Base-by-base conservation (phyloP, 2,797 vertebrate species). In the Buphagus erythrorhynchus region DNA sequence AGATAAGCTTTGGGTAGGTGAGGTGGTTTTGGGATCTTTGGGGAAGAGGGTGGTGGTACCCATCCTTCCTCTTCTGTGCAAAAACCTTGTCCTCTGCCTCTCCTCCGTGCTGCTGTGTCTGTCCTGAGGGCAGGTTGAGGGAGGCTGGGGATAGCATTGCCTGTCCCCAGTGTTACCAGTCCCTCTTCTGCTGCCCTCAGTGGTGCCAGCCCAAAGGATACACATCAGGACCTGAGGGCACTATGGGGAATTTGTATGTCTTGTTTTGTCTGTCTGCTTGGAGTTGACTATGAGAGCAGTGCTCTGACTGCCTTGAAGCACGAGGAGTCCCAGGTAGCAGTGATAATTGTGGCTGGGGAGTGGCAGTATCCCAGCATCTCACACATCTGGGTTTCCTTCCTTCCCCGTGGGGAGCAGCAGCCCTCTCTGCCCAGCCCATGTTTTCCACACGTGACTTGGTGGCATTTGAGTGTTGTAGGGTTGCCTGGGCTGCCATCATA, bases 401-500 rank as follows among this genome's bases (percentile, higher is more conserved):
- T 40, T 66, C 48, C 28, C 71, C n/a, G 28, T 1, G 9, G 35
- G 31, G 21, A 69, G 59, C 26, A 82, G 40, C 67, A 58, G 51
- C 36, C 29, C 71, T 51, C 4, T 2, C 51, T 74, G 40, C 67
- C 57, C 48, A 31, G 26, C 25, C 1, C 0, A 0, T n/a, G 51
- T 35, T 15, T 61, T 81, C 52, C 3, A 1, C 14, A 5, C 0
- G 0, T 7, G 38, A 46, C n/a, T 40, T 25, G n/a, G 35, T 45
- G 72, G 33, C 57, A 48, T 91, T 80, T 79, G 45, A 35, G 51
- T 2, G 0, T 42, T 31, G 11, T 28, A 11, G 57, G 65, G 45
- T 52, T 4, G 22, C 38, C 63, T 45, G 81, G 79, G 78, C 48
- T 67, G 78, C 42, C 0, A 0, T 67, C 73, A 20, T 57, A 3